These are phyloP conservation scores for Heteractis magnifica DNA, from an alignment of 92 coral and sea anemone genomes.

Conservation along the genomic window DNA sequence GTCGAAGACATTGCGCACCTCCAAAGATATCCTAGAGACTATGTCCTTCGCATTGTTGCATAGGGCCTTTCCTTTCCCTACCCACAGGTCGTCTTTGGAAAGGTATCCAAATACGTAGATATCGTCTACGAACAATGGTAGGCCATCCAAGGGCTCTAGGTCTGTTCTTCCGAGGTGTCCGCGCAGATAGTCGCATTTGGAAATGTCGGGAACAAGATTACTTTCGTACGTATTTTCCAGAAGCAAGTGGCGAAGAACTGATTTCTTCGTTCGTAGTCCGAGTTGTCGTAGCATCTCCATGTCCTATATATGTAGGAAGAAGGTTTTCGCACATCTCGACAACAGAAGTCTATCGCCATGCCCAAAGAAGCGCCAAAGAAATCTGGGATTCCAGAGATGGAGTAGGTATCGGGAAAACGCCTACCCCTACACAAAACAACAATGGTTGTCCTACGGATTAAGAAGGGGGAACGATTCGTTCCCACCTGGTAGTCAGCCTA, in stretches of 20 bases:
- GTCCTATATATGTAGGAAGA: background rate
- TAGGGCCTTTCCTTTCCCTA: slow-evolving; percentile 1
- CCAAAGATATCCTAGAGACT: slow-evolving; percentile 1
- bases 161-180: slow-evolving; percentile 5
- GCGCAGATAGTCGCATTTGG: slow-evolving; percentile 21
- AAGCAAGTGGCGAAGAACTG: slow-evolving; percentile 8
- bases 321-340: too few relatives aligned
- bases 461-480: too few relatives aligned
- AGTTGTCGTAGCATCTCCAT: slow-evolving; percentile 9
- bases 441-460: too few relatives aligned
- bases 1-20: slow-evolving; percentile 5
- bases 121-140: slow-evolving; percentile 4
- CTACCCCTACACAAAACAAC: too few relatives aligned
- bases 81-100: slow-evolving; percentile 1
- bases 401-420: too few relatives aligned
- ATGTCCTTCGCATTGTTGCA: slow-evolving; percentile 1
- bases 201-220: slow-evolving; percentile 22
- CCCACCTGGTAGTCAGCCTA: too few relatives aligned
- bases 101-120: too few relatives aligned
- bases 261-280: slow-evolving; percentile 18
- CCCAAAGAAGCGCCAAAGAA: too few relatives aligned
- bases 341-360: too few relatives aligned
- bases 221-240: slow-evolving; percentile 30
- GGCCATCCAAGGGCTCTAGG: slow-evolving; percentile 11
- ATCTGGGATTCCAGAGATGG: too few relatives aligned